Evolutionary conservation across 2,888 invertebrate genomes (phyloP).

Genomic region (Cryptosula pallasiana): DNA sequence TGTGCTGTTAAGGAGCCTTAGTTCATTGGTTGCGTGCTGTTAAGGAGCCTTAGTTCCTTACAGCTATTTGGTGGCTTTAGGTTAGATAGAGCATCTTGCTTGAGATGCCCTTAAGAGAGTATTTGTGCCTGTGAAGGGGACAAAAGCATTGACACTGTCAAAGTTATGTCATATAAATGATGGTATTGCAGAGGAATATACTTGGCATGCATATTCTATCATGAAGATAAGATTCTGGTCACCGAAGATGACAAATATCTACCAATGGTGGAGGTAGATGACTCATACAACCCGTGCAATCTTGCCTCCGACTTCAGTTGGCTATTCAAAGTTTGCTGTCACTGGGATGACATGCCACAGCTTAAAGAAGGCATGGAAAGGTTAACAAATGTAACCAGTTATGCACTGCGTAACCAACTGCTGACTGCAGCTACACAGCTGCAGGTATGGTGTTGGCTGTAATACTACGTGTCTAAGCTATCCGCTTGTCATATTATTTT

Average conservation of each 20-base stretch:
- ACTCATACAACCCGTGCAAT: constrained; percentile 74
- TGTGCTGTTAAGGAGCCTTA: too few species aligned
- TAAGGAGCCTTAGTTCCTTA: too few species aligned
- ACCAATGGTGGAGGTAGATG: constrained; percentile 93
- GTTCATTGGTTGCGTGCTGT: too few species aligned
- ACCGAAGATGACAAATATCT: constrained; percentile 91
- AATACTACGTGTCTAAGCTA: too few species aligned
- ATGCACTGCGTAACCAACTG: constrained; percentile 60
- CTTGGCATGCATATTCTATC: constrained; percentile 84
- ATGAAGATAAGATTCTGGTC: constrained; percentile 89
- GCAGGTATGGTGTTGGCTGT: constrained; percentile 64
- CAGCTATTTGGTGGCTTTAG: too few species aligned
- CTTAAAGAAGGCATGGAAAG: constrained; percentile 1
- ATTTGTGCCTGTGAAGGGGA: too few species aligned
- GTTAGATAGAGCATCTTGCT: too few species aligned
- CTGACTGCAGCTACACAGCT: constrained; percentile 87
- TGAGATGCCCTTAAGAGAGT: too few species aligned
- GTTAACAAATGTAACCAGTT: background rate
- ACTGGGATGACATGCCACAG: background rate
- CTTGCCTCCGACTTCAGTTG: constrained; percentile 86
- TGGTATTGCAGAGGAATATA: constrained; percentile 74
- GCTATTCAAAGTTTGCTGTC: constrained; percentile 78
- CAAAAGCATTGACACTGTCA: too few species aligned
- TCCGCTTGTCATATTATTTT: too few species aligned
- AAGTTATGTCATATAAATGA: background rate